Evolutionary conservation across 2,888 invertebrate genomes (phyloP).

Genomic region (Mechanitis messenoides): DNA sequence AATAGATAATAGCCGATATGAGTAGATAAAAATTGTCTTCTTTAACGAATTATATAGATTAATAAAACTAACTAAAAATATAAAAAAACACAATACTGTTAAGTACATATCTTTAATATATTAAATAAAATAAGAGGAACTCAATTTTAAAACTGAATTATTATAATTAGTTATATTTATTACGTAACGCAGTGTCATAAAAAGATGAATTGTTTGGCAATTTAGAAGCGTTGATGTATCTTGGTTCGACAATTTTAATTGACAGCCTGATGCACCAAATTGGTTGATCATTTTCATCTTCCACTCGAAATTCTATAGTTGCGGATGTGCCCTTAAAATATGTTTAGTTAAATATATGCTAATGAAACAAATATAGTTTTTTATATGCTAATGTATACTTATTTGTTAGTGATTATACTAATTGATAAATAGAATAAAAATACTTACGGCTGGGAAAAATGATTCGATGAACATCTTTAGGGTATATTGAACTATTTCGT

Average conservation of each 20-base stretch:
- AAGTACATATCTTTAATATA: too few species aligned
- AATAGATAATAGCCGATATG: too few species aligned
- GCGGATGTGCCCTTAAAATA: constrained; percentile 33
- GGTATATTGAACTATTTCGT: constrained; percentile 39
- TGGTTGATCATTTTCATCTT: constrained; percentile 29
- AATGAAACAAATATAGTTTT: too few species aligned
- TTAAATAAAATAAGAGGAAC: too few species aligned
- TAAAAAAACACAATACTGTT: too few species aligned
- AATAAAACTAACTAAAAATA: too few species aligned
- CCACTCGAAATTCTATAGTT: constrained; percentile 39
- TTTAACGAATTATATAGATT: too few species aligned
- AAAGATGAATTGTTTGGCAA: not conserved
- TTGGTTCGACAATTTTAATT: constrained; percentile 18
- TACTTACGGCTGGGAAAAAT: constrained; percentile 43
- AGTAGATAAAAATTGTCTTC: too few species aligned
- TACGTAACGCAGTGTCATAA: not conserved
- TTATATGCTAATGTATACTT: too few species aligned
- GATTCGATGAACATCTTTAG: constrained; percentile 42
- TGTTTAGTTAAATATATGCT: not conserved
- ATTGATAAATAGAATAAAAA: not conserved
- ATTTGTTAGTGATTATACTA: not conserved
- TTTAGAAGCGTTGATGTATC: not conserved
- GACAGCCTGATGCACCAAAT: constrained; percentile 35
- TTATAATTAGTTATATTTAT: too few species aligned
- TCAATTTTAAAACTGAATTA: too few species aligned